phyloP scores from a whole-genome alignment of 1,140 invertebrate genomes.

The Bombus fervidus region DNA sequence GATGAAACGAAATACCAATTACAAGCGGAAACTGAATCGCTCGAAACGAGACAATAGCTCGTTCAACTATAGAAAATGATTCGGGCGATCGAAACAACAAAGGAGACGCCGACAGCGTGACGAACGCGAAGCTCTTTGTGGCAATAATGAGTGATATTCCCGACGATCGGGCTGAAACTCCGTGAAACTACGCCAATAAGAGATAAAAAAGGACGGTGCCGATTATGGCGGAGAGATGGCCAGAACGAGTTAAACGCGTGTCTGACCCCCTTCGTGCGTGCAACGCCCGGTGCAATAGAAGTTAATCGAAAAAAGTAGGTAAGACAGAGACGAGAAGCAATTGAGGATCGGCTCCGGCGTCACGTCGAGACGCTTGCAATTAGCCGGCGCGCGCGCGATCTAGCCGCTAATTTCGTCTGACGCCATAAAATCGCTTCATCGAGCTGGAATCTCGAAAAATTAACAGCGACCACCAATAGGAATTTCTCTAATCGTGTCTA shows the following conservation, averaged over 20 bases:
- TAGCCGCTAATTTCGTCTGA: constrained; percentile 44
- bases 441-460: constrained; percentile 7
- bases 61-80: not conserved
- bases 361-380: constrained; percentile 48
- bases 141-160: constrained; percentile 34
- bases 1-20: not conserved
- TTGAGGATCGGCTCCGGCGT: constrained; percentile 33
- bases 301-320: constrained; percentile 51
- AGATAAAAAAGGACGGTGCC: not conserved
- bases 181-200: not conserved
- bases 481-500: not conserved
- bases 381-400: constrained; percentile 28
- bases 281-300: constrained; percentile 30
- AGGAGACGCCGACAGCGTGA: constrained; percentile 2
- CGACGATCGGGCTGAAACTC: constrained; percentile 2
- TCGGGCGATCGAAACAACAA: not conserved
- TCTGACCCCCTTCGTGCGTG: constrained; percentile 49
- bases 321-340: constrained; percentile 28
- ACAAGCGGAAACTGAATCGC: not conserved
- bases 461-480: not conserved
- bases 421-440: constrained; percentile 2
- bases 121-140: constrained; percentile 31
- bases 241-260: constrained; percentile 24
- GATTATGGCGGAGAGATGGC: not conserved
- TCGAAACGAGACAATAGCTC: not conserved